Evolutionary conservation across 2,888 invertebrate genomes (phyloP).

Genomic region (Drosophila differens): DNA sequence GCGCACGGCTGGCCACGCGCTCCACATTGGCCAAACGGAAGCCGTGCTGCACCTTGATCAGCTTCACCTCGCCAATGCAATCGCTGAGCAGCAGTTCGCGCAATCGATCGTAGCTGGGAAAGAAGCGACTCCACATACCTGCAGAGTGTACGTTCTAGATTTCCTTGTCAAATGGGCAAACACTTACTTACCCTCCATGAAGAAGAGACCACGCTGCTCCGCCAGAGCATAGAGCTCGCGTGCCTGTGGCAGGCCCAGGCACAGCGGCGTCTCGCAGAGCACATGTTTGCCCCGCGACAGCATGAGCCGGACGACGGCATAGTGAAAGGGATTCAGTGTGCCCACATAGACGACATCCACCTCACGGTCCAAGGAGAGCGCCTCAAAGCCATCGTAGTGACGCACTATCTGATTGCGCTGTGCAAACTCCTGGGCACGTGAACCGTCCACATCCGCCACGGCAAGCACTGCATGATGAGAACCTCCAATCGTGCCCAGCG

Average conservation of each 20-base stretch:
- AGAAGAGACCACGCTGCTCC: slow-evolving; percentile 89
- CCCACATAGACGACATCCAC: slow-evolving; percentile 95
- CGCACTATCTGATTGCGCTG: slow-evolving; percentile 89
- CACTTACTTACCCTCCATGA: slow-evolving; percentile 90
- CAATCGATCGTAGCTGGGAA: slow-evolving; percentile 91
- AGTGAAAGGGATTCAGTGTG: slow-evolving; percentile 91
- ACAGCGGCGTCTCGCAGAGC: slow-evolving; percentile 95
- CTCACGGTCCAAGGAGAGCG: slow-evolving; percentile 90
- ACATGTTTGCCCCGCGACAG: slow-evolving; percentile 93
- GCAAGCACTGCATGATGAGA: slow-evolving; percentile 86
- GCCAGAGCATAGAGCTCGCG: slow-evolving; percentile 89
- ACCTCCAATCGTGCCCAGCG: slow-evolving; percentile 89
- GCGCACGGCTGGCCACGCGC: slow-evolving; percentile 86
- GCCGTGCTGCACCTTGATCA: slow-evolving; percentile 85
- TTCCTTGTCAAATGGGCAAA: neutral
- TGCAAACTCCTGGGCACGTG: slow-evolving; percentile 91
- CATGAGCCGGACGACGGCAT: slow-evolving; percentile 89
- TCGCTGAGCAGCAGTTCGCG: slow-evolving; percentile 89
- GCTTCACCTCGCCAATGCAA: slow-evolving; percentile 89
- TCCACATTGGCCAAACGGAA: slow-evolving; percentile 60
- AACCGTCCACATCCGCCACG: slow-evolving; percentile 91
- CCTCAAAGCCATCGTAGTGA: slow-evolving; percentile 91
- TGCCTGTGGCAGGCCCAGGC: slow-evolving; percentile 91
- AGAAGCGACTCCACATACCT: slow-evolving; percentile 93
- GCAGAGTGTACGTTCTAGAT: neutral